Conservation (phyloP, 2,797 vertebrate species). For the Peromyscus nudipes region DNA sequence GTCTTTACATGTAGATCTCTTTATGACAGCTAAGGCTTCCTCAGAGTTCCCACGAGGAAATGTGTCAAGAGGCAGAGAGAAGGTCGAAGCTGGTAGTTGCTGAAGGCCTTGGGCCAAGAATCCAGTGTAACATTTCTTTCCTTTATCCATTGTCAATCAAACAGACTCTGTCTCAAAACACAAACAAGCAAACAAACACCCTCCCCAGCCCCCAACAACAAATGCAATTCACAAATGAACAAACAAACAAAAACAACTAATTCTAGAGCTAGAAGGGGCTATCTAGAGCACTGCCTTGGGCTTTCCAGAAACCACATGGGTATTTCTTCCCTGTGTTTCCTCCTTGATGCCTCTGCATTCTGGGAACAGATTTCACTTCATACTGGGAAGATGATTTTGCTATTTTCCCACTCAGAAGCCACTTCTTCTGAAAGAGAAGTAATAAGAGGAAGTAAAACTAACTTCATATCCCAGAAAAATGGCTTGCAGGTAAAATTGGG, state of each 20-base stretch:
- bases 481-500: conserved; percentile 23
- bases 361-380: conserved; percentile 23
- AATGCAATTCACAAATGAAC: not conserved
- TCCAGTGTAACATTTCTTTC: not conserved
- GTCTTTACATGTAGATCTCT: not conserved
- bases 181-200: not conserved
- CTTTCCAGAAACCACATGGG: not conserved
- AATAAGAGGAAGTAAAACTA: not conserved
- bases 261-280: not conserved
- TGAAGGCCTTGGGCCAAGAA: not conserved
- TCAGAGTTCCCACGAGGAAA: not conserved
- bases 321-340: not conserved
- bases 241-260: not conserved
- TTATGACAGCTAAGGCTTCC: conserved; percentile 24
- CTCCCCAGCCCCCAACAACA: not conserved
- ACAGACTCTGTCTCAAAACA: not conserved
- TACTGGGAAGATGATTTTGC: conserved; percentile 4
- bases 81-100: not conserved
- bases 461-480: conserved; percentile 34
- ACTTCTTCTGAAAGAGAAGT: not conserved
- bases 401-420: not conserved
- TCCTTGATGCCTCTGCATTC: not conserved
- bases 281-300: not conserved
- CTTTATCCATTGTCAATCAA: not conserved
- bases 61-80: not conserved